Evolutionary conservation across 2,888 invertebrate species (phyloP).

Genomic region (Sminthurides aquaticus): DNA sequence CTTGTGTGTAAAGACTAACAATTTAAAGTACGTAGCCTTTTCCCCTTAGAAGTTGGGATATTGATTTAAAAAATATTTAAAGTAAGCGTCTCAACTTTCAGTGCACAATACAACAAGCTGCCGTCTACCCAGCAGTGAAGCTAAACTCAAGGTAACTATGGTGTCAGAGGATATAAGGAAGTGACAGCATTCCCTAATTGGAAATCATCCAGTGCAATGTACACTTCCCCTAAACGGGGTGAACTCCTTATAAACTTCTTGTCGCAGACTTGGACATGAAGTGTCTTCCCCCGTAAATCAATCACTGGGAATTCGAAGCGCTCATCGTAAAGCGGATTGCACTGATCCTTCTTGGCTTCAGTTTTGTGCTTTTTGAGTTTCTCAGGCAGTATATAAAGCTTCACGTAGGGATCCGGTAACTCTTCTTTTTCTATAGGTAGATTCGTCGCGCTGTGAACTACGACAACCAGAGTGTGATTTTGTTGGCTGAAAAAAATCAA

Average conservation of each 20-base stretch:
- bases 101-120: too few species aligned
- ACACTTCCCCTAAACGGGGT: constrained; percentile 37
- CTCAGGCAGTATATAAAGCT: constrained; percentile 75
- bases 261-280: constrained; percentile 42
- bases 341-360: constrained; percentile 48
- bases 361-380: constrained; percentile 81
- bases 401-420: constrained; percentile 84
- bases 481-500: constrained; percentile 31
- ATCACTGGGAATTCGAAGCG: constrained; percentile 42
- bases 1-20: too few species aligned
- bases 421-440: constrained; percentile 71
- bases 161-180: constrained; percentile 36
- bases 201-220: constrained; percentile 41
- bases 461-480: constrained; percentile 71
- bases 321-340: constrained; percentile 39
- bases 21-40: too few species aligned
- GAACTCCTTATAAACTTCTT: constrained; percentile 42
- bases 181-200: constrained; percentile 41
- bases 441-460: constrained; percentile 82
- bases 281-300: constrained; percentile 40
- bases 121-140: too few species aligned
- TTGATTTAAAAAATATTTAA: neutral
- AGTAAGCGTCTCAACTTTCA: too few species aligned
- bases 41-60: too few species aligned
- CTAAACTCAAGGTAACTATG: too few species aligned